Base-by-base conservation (phyloP, 2,888 invertebrate genomes). In the Phrixothrix hirtus region DNA sequence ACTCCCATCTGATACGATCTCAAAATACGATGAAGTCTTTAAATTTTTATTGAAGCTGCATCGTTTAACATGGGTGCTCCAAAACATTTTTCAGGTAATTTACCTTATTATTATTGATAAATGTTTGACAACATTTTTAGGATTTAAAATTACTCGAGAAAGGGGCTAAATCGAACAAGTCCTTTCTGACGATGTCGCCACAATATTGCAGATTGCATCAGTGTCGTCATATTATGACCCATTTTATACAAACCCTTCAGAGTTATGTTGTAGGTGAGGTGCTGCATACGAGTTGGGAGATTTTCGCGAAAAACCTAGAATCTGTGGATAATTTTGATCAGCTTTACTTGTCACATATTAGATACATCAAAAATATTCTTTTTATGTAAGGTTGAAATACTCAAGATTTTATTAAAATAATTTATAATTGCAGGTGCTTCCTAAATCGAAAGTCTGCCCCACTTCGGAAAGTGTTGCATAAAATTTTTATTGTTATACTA, bases 181-280 rank as follows among this genome's bases (percentile, higher is more conserved):
- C 67, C 51, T 66, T 66, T 39, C 72, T 87, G 1, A 74, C 82
- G 2, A 70, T 77, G 7, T 86, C 88, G 0, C 80, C 82, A 0
- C 89, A 91, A 54, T 88, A 88, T 74, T 82, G 85, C 39, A 80
- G 83, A 41, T 73, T 89, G 6, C 89, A 90, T 67, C 78, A 86
- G 49, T 86, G 84, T 64, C 80, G 90, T 0, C 87, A 89, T 66
- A 79, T 86, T 12, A 86, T 91, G 84, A 84, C 85, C 16, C 87
- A 89, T 47, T 85, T 91, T 68, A 81, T 90, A 32, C 82, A 86
- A 49, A 85, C 88, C 0, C 70, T 90, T 15, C 87, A 89, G 69
- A 87, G 86, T 74, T 90, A 91, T 69, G 81, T 91, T 42, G 86
- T 87, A 1, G 86, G 88, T 0, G 88, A 86, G 39, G 89, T 89